phyloP scores from a whole-genome alignment of 2,113 vertebrate species.

The Lagopus muta region DNA sequence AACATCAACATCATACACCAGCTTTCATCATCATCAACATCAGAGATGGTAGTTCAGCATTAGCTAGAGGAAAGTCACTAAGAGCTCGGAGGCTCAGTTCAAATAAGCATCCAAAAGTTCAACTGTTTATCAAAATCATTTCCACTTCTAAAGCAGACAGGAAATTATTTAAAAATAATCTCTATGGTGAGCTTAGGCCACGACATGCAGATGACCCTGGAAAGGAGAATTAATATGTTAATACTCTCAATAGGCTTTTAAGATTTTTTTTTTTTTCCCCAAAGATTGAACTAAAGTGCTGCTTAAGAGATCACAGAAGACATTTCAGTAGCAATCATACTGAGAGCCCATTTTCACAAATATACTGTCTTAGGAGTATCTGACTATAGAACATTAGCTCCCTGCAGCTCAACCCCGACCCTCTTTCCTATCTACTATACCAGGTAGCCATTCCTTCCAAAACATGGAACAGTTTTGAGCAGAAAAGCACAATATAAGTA shows the following conservation, averaged over 20 bases:
- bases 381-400: neutral
- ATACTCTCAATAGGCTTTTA: neutral
- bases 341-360: neutral
- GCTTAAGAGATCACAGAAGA: neutral
- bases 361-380: neutral
- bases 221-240: neutral
- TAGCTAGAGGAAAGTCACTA: neutral
- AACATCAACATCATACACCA: neutral
- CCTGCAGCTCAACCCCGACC: neutral
- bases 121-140: neutral
- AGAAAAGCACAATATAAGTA: neutral
- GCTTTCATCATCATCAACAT: neutral
- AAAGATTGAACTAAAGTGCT: neutral
- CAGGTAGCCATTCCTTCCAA: neutral
- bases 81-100: neutral
- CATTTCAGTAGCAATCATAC: fast-evolving
- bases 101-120: neutral
- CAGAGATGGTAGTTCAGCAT: neutral
- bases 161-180: neutral
- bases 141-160: neutral
- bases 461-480: neutral
- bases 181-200: neutral
- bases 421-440: fast-evolving
- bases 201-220: neutral
- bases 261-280: neutral